phyloP scores from a whole-genome alignment of 1,140 invertebrate species.

The Papilio polytes region DNA sequence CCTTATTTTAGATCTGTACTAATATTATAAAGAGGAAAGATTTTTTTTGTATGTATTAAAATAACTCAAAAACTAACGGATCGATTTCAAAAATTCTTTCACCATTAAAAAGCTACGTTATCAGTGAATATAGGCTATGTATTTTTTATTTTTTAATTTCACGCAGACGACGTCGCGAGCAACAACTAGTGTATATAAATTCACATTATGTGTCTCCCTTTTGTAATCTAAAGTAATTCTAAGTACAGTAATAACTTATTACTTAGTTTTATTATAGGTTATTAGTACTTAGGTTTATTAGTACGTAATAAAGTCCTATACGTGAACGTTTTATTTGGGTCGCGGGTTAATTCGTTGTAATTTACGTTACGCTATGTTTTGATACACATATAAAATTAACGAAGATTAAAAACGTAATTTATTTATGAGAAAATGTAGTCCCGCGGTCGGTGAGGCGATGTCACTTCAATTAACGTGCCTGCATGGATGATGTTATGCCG shows the following conservation, averaged over 20 bases:
- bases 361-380: conserved; percentile 36
- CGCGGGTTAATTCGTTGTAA: conserved; percentile 36
- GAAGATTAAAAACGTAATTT: conserved; percentile 46
- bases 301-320: background rate
- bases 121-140: too few relatives aligned
- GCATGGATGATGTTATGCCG: conserved; percentile 49
- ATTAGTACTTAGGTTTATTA: too few relatives aligned
- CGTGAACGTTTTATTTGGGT: conserved; percentile 21
- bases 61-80: too few relatives aligned
- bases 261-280: too few relatives aligned
- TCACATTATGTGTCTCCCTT: too few relatives aligned
- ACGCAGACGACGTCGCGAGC: background rate
- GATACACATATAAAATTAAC: conserved; percentile 38
- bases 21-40: too few relatives aligned
- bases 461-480: conserved; percentile 60
- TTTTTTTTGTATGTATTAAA: too few relatives aligned
- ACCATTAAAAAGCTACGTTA: too few relatives aligned
- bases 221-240: background rate
- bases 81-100: too few relatives aligned
- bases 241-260: background rate
- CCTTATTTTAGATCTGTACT: too few relatives aligned
- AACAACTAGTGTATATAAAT: too few relatives aligned
- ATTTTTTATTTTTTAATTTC: too few relatives aligned
- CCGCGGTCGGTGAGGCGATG: conserved; percentile 46
- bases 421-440: conserved; percentile 56